Percentiles rank a stretch among this genome's conserved stretches.
These are phyloP conservation scores for Synergus umbraculus DNA, from an alignment of 2,888 invertebrate species.

Conservation along the genomic window DNA sequence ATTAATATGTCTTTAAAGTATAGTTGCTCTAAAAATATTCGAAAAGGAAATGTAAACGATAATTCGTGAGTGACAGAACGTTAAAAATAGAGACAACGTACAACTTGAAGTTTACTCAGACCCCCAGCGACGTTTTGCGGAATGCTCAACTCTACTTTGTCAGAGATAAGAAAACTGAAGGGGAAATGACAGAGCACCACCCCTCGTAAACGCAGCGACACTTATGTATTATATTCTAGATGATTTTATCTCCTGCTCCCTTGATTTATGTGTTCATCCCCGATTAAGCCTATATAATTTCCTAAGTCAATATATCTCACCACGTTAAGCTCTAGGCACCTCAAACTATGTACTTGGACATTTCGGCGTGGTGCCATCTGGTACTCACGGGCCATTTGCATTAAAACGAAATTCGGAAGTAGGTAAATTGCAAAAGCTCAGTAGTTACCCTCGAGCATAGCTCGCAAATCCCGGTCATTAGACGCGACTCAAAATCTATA, in stretches of 20 bases:
- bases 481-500: not conserved
- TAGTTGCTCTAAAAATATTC: no score
- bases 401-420: slow-evolving; percentile 23
- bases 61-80: not conserved
- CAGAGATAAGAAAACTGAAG: slow-evolving; percentile 8
- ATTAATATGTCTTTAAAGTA: no score
- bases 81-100: not conserved
- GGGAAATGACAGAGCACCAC: slow-evolving; percentile 21
- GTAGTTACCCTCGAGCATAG: not conserved
- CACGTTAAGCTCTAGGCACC: slow-evolving; percentile 6
- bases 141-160: slow-evolving; percentile 10
- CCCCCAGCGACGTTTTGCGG: not conserved
- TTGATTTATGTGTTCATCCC: slow-evolving; percentile 21
- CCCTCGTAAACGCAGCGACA: slow-evolving; percentile 13
- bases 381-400: slow-evolving; percentile 15
- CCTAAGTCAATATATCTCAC: slow-evolving; percentile 16
- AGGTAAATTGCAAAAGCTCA: slow-evolving; percentile 16
- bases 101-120: not conserved
- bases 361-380: slow-evolving; percentile 18
- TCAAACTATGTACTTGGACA: not conserved
- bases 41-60: not conserved
- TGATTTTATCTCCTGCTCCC: slow-evolving; percentile 10
- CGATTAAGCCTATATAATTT: slow-evolving; percentile 24
- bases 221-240: slow-evolving; percentile 16
- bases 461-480: slow-evolving; percentile 11